phyloP scores from a whole-genome alignment of 2,113 vertebrate genomes.

The Arothron firmamentum region DNA sequence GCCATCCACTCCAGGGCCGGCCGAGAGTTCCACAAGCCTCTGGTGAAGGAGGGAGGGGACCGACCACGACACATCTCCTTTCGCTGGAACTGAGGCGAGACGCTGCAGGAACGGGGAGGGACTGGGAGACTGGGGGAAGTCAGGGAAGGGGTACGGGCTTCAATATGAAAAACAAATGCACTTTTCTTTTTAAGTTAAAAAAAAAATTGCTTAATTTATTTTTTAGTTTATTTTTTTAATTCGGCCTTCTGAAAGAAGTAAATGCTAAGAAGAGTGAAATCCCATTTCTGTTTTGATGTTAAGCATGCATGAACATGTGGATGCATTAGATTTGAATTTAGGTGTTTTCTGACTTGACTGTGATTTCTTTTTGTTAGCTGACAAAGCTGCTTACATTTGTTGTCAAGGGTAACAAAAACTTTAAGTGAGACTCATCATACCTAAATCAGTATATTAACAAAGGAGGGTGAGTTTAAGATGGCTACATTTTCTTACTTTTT shows the following conservation, averaged over 20 bases:
- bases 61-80: conserved; percentile 99
- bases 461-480: conserved; percentile 62
- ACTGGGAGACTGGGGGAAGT: conserved; percentile 47
- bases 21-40: conserved; percentile 98
- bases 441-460: conserved; percentile 68
- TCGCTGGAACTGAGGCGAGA: conserved; percentile 92
- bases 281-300: conserved; percentile 75
- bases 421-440: conserved; percentile 68
- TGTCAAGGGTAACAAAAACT: conserved; percentile 68
- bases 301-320: conserved; percentile 78
- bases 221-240: conserved; percentile 75
- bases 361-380: conserved; percentile 72
- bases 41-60: conserved; percentile 99
- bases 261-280: conserved; percentile 74
- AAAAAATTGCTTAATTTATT: conserved; percentile 70
- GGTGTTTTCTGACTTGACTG: conserved; percentile 73
- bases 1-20: conserved; percentile 98
- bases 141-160: conserved; percentile 71
- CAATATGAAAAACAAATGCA: conserved; percentile 88
- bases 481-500: conserved; percentile 77
- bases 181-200: conserved; percentile 89
- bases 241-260: conserved; percentile 70
- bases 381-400: conserved; percentile 74
- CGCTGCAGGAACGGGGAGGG: conserved; percentile 50
- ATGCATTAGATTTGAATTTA: conserved; percentile 76